Conservation (phyloP, 1,140 invertebrate species). For the Diachasmimorpha longicaudata region DNA sequence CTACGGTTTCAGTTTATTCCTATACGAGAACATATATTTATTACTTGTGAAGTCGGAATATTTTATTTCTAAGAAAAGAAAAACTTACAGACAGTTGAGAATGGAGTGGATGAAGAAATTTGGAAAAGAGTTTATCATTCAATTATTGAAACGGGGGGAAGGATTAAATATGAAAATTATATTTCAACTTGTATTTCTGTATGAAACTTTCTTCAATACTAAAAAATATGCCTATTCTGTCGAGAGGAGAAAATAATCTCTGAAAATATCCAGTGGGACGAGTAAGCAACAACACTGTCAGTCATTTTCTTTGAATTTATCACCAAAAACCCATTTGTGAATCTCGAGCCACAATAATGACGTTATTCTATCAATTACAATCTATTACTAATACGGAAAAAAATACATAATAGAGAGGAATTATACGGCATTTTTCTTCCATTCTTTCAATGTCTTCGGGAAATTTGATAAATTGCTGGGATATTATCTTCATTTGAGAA, state of each 20-base stretch:
- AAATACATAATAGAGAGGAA: background rate
- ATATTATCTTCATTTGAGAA: background rate
- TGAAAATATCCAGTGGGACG: background rate
- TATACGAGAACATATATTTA: background rate
- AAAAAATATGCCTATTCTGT: background rate
- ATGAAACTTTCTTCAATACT: background rate
- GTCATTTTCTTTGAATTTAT: background rate
- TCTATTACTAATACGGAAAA: background rate
- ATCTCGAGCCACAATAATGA: conserved; percentile 4
- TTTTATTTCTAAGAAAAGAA: background rate
- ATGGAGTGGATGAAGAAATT: background rate
- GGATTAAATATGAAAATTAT: background rate
- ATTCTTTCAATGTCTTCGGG: background rate
- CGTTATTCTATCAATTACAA: background rate
- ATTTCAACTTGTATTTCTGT: background rate
- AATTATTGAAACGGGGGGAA: background rate
- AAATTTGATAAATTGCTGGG: background rate
- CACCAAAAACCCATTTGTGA: background rate
- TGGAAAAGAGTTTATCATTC: background rate
- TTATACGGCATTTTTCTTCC: background rate
- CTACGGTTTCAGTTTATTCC: background rate
- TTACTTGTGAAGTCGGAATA: background rate
- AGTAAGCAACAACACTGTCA: background rate
- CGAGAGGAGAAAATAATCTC: background rate
- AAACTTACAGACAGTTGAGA: background rate